Conservation (phyloP, 2,888 invertebrate genomes). For the Cerceris rybyensis region DNA sequence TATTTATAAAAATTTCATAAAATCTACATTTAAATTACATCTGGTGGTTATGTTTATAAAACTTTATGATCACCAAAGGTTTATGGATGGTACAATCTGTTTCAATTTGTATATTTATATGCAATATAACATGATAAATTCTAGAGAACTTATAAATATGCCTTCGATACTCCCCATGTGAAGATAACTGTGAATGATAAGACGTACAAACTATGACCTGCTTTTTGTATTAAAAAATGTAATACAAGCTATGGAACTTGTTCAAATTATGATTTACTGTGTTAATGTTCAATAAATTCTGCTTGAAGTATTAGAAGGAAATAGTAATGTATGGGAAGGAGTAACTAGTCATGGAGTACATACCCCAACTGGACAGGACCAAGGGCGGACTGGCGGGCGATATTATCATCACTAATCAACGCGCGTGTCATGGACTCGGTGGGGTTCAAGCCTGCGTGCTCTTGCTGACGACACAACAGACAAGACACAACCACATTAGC, state of each 20-base stretch:
- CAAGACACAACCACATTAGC: constrained; percentile 84
- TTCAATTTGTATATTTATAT: not conserved
- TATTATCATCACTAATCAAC: constrained; percentile 95
- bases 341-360: constrained; percentile 84
- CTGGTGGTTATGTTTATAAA: not conserved
- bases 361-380: constrained; percentile 98
- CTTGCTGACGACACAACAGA: constrained; percentile 91
- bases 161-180: no score
- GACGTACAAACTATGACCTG: no score
- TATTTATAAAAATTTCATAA: not conserved
- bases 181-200: no score
- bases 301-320: constrained; percentile 30
- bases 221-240: no score
- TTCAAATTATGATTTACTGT: constrained; percentile 13
- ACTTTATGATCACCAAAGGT: not conserved
- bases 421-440: constrained; percentile 98
- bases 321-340: constrained; percentile 59
- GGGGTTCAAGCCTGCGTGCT: constrained; percentile 93
- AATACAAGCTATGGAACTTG: not conserved
- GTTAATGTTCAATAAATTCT: constrained; percentile 25
- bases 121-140: no score
- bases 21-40: constrained; percentile 5
- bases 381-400: constrained; percentile 91
- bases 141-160: no score
- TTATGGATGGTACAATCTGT: not conserved